Evolutionary conservation across 2,797 vertebrate species (phyloP).

Genomic region (Galago senegalensis): DNA sequence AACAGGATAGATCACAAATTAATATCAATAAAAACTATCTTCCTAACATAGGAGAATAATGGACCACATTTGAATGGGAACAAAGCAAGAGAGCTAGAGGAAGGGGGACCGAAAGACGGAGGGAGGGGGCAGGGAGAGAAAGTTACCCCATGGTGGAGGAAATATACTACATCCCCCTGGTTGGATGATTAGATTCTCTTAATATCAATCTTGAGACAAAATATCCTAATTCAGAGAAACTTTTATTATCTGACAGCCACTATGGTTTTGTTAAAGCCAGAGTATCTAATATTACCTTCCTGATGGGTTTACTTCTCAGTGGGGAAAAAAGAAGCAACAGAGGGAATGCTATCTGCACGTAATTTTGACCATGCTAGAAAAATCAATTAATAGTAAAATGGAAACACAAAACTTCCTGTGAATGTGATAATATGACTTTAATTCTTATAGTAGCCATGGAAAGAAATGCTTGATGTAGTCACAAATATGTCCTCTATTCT

Average conservation of each 20-base stretch:
- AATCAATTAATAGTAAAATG: slow-evolving; percentile 59
- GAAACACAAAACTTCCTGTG: slow-evolving; percentile 2
- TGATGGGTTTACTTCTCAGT: slow-evolving; percentile 9
- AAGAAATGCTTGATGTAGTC: slow-evolving; percentile 52
- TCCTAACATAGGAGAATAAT: background rate
- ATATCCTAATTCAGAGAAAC: background rate
- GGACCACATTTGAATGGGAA: background rate
- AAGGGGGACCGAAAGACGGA: background rate
- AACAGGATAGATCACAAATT: background rate
- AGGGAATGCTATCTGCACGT: background rate
- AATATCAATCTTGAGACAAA: background rate
- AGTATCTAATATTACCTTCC: background rate
- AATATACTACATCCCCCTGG: background rate
- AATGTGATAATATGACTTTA: slow-evolving; percentile 36
- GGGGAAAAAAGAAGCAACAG: background rate
- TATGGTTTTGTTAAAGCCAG: background rate
- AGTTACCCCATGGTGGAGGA: background rate
- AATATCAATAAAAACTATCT: background rate
- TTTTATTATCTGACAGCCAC: background rate
- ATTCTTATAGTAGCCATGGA: slow-evolving; percentile 2
- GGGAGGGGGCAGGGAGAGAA: background rate
- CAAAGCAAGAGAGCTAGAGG: background rate
- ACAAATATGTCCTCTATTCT: slow-evolving; percentile 15
- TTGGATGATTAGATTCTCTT: background rate
- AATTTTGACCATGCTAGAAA: slow-evolving; percentile 59